A percentile compares a stretch with the other conserved stretches of the same genome.
Evolutionary conservation across 1,140 invertebrate species (phyloP).

Genomic region (Dryas iulia): DNA sequence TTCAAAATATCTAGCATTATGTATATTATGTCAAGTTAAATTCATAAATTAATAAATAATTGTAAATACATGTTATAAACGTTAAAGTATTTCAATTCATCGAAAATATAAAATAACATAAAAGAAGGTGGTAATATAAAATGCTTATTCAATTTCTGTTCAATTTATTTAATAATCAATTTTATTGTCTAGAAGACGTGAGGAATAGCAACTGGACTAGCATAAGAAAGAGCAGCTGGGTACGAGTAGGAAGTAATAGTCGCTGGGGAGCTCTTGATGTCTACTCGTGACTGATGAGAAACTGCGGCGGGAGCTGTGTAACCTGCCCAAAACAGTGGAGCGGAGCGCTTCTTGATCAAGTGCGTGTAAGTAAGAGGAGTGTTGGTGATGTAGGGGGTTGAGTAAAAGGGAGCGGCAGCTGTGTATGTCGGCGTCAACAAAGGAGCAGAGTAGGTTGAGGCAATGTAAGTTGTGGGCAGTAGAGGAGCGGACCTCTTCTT

Average conservation of each 20-base stretch:
- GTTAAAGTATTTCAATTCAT: background rate
- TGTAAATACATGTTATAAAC: background rate
- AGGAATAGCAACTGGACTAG: conserved; percentile 38
- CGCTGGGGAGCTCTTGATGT: conserved; percentile 40
- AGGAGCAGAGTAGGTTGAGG: conserved; percentile 43
- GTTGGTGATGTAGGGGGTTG: conserved; percentile 33
- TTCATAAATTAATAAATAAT: too few species aligned
- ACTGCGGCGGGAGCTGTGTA: conserved; percentile 48
- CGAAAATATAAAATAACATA: background rate
- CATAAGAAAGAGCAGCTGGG: conserved; percentile 49
- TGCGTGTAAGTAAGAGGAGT: conserved; percentile 45
- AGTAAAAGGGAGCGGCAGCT: conserved; percentile 35
- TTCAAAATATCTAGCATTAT: too few species aligned
- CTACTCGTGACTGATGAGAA: conserved; percentile 53
- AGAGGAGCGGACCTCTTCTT: conserved; percentile 56
- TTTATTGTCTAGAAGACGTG: conserved; percentile 29
- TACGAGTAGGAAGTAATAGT: conserved; percentile 46
- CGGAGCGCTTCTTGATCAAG: conserved; percentile 67
- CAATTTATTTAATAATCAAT: background rate
- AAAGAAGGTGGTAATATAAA: background rate
- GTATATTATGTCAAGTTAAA: too few species aligned
- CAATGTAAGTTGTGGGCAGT: conserved; percentile 29
- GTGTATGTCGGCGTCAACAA: conserved; percentile 44
- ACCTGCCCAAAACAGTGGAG: conserved; percentile 33
- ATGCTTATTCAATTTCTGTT: background rate